A percentile compares a stretch with the other conserved stretches of the same genome.
These are phyloP conservation scores for Anisognathus igniventris DNA, from an alignment of 2,797 vertebrate genomes.

Conservation along the genomic window DNA sequence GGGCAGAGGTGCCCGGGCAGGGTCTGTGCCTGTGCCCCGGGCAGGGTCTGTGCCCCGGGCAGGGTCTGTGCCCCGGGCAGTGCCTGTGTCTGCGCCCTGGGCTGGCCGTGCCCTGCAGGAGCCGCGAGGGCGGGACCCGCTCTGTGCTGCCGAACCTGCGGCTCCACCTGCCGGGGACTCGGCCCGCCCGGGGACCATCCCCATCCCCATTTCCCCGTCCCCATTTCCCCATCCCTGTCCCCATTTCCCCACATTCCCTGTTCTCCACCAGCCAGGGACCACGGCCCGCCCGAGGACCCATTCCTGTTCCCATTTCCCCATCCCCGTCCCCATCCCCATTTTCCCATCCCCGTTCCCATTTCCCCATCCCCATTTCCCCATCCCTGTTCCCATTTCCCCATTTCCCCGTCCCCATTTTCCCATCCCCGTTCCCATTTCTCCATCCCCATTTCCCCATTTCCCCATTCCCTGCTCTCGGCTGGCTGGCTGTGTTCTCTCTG, in stretches of 20 bases:
- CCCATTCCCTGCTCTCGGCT: neutral
- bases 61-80: no score
- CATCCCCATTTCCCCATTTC: no score
- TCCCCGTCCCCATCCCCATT: no score
- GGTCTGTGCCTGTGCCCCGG: no score
- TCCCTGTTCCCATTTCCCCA: neutral
- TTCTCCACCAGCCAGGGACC: neutral
- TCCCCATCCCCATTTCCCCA: no score
- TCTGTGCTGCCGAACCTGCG: neutral
- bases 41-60: no score
- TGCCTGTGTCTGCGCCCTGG: no score
- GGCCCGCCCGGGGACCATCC: neutral
- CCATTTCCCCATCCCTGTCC: no score
- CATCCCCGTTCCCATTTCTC: neutral
- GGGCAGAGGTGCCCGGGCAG: neutral
- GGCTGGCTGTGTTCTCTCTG: rapidly evolving
- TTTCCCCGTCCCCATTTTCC: neutral
- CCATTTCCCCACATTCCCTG: no score
- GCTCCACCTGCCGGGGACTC: neutral
- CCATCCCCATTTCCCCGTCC: no score
- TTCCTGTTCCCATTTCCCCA: no score
- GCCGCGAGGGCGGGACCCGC: neutral
- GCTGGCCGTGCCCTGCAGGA: neutral
- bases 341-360: no score
- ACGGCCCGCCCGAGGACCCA: neutral